Conservation (phyloP, 2,888 invertebrate genomes). For the Gnatocerus cornutus region DNA sequence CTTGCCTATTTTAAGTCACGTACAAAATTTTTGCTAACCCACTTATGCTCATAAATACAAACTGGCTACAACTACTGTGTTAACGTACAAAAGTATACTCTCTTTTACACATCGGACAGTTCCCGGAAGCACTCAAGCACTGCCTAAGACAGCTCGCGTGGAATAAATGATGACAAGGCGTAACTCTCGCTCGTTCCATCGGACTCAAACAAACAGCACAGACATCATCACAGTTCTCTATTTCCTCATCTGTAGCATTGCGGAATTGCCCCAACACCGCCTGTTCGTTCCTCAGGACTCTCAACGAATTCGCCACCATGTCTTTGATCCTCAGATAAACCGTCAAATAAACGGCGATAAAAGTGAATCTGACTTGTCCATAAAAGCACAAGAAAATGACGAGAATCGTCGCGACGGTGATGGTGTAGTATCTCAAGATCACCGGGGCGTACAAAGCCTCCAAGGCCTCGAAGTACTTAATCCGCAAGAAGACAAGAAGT, state of each 20-base stretch:
- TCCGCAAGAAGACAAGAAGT: slow-evolving; percentile 74
- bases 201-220: slow-evolving; percentile 84
- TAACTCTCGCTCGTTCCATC: slow-evolving; percentile 83
- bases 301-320: slow-evolving; percentile 74
- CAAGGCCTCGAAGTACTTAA: slow-evolving; percentile 81
- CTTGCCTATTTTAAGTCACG: slow-evolving; percentile 23
- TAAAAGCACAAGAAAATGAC: slow-evolving; percentile 74
- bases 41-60: background rate
- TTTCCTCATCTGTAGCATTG: slow-evolving; percentile 78
- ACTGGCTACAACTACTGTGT: background rate
- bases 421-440: slow-evolving; percentile 76
- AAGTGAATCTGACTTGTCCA: slow-evolving; percentile 76
- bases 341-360: slow-evolving; percentile 78
- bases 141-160: slow-evolving; percentile 84
- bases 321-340: slow-evolving; percentile 80
- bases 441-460: slow-evolving; percentile 82
- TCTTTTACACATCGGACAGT: slow-evolving; percentile 85
- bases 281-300: slow-evolving; percentile 75
- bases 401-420: slow-evolving; percentile 74
- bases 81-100: slow-evolving; percentile 71
- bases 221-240: slow-evolving; percentile 82
- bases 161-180: slow-evolving; percentile 87
- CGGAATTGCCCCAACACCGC: slow-evolving; percentile 77
- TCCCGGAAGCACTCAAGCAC: slow-evolving; percentile 80
- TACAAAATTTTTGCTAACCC: slow-evolving; percentile 27